Percentiles rank a stretch among this genome's conserved stretches.
These are phyloP conservation scores for Brachyopa scutellaris DNA, from an alignment of 2,888 invertebrate species.

Conservation along the genomic window DNA sequence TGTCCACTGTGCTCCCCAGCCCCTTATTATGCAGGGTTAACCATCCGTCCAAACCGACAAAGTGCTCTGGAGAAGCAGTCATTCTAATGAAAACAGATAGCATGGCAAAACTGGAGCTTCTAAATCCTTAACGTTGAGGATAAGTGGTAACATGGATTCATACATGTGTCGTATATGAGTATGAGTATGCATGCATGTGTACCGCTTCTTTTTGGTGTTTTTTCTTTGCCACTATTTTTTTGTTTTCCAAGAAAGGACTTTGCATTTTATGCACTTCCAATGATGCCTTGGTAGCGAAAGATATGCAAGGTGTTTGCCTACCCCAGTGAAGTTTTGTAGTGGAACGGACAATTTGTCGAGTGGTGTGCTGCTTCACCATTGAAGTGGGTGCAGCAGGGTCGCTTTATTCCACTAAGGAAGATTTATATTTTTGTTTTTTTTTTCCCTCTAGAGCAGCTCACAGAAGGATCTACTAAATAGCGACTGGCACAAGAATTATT, in stretches of 20 bases:
- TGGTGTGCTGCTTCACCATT: slow-evolving; percentile 22
- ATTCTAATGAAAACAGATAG: slow-evolving; percentile 70
- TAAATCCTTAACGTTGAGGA: slow-evolving; percentile 59
- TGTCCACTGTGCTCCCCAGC: slow-evolving; percentile 50
- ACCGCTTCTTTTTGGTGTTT: slow-evolving; percentile 27
- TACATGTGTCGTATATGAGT: slow-evolving; percentile 44
- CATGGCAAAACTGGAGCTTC: slow-evolving; percentile 51
- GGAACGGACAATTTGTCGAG: slow-evolving; percentile 5
- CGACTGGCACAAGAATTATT: slow-evolving; percentile 68
- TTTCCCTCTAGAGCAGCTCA: not conserved
- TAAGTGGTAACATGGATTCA: slow-evolving; percentile 67
- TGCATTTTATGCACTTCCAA: slow-evolving; percentile 66
- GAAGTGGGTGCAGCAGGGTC: slow-evolving; percentile 48
- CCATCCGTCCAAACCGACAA: slow-evolving; percentile 68
- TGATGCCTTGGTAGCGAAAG: slow-evolving; percentile 39
- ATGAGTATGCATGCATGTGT: slow-evolving; percentile 13
- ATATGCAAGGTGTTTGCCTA: slow-evolving; percentile 52
- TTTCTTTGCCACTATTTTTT: too few species aligned
- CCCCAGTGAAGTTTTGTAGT: slow-evolving; percentile 1
- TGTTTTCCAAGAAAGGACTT: too few species aligned
- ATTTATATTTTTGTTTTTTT: slow-evolving; percentile 58
- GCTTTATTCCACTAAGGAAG: slow-evolving; percentile 68
- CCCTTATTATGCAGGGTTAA: slow-evolving; percentile 67
- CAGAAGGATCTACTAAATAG: slow-evolving; percentile 52
- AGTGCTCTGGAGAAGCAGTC: slow-evolving; percentile 57